Evolutionary conservation across 2,797 vertebrate species (phyloP).

Genomic region (Amphiprion clarkii): DNA sequence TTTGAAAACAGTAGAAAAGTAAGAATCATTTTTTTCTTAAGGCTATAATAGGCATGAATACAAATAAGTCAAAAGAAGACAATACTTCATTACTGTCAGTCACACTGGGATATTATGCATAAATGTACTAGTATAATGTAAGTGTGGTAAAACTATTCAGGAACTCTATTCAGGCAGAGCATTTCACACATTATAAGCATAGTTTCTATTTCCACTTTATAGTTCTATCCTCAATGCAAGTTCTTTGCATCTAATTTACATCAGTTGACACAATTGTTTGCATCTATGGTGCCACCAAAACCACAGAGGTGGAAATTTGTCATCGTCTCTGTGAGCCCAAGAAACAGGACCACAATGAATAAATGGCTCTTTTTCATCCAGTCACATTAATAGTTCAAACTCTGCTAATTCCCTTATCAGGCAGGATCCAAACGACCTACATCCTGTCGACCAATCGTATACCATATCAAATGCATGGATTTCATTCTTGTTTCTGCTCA

Average conservation of each 20-base stretch:
- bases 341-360: constrained; percentile 24
- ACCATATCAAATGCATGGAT: constrained; percentile 53
- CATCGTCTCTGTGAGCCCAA: background rate
- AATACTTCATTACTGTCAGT: no score
- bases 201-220: background rate
- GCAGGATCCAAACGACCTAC: constrained; percentile 35
- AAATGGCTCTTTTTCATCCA: constrained; percentile 21
- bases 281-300: constrained; percentile 11
- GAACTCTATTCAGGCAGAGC: no score
- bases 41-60: background rate
- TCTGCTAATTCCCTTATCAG: constrained; percentile 41
- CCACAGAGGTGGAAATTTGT: background rate
- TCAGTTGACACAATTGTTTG: background rate
- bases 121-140: no score
- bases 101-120: no score
- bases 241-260: background rate
- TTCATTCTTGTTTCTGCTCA: constrained; percentile 45
- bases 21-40: no score
- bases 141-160: background rate
- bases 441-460: constrained; percentile 53
- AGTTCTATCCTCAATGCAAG: background rate
- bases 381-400: background rate
- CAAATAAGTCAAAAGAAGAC: background rate
- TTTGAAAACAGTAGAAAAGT: background rate
- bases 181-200: no score